A percentile compares a stretch with the other conserved stretches of the same genome.
Evolutionary conservation across 1,140 invertebrate genomes (phyloP).

Genomic region (Sycobia sp.): DNA sequence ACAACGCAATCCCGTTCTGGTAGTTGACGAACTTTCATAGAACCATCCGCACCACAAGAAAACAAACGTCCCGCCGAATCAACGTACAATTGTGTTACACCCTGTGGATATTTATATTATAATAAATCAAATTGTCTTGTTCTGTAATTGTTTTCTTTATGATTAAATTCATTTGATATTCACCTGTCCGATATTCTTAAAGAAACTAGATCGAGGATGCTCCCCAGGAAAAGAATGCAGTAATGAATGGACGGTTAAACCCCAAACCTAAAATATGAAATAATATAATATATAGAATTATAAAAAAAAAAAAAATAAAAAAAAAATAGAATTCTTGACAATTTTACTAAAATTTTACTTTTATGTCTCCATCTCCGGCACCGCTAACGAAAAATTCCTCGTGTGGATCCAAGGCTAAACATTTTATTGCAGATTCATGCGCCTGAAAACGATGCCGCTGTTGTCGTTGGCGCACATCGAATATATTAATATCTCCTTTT

Average conservation of each 20-base stretch:
- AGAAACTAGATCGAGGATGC: slow-evolving; percentile 91
- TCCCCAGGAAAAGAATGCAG: slow-evolving; percentile 90
- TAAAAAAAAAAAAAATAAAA: slow-evolving; percentile 25
- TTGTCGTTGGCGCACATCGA: slow-evolving; percentile 88
- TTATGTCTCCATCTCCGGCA: slow-evolving; percentile 98
- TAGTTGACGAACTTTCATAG: slow-evolving; percentile 94
- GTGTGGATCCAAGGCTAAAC: slow-evolving; percentile 89
- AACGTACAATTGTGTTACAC: slow-evolving; percentile 93
- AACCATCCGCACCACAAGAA: slow-evolving; percentile 98
- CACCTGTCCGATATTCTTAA: slow-evolving; percentile 90
- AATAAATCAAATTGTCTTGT: no score
- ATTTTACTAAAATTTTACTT: slow-evolving; percentile 68
- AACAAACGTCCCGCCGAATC: slow-evolving; percentile 87
- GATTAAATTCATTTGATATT: not conserved
- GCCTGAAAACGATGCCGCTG: slow-evolving; percentile 89
- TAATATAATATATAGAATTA: no score
- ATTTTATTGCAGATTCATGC: slow-evolving; percentile 93
- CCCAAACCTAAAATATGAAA: slow-evolving; percentile 81
- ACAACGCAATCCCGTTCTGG: slow-evolving; percentile 72
- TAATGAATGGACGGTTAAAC: slow-evolving; percentile 81
- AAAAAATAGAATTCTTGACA: slow-evolving; percentile 14
- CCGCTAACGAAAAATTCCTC: slow-evolving; percentile 98
- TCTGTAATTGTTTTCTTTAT: not conserved
- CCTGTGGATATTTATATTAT: slow-evolving; percentile 59
- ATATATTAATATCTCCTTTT: slow-evolving; percentile 94